Evolutionary conservation across 2,888 invertebrate genomes (phyloP), one percentile per base, ranked within the genome.

Genomic region (Parnassius mnemosyne): DNA sequence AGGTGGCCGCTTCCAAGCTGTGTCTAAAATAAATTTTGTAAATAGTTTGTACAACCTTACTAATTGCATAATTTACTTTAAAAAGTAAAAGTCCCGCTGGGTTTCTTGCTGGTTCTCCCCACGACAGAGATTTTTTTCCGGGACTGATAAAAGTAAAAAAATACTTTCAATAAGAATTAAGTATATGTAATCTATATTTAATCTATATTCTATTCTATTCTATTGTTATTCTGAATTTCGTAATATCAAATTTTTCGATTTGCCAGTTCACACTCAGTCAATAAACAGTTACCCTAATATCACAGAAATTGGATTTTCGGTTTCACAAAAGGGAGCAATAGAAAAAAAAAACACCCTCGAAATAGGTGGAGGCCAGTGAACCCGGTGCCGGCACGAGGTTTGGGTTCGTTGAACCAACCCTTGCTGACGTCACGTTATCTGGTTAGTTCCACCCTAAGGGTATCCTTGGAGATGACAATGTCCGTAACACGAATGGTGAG

Each of bases 331-430:
- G 55, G 54, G 60, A 54, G 51, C n/a, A 12, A 16, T 13, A 44
- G 25, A 51, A 50, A 61, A 60, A 60, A 60, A 54, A 55, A 60
- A 64, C 64, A 65, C 67, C 71, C 70, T 68, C 65, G 65, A 69
- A 68, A 63, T 64, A 50, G 63, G 5, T 42, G 10, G 20, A 66
- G 69, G 67, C 68, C 69, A 57, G 57, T 63, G 68, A 67, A 63
- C 67, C 62, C 65, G 46, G 57, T 63, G 66, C 61, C 65, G 49
- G 61, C 60, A 61, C 55, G 60, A 61, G 55, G 55, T 55, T 12
- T 12, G 71, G 63, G 56, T 56, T 67, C 66, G 63, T 13, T 67
- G 68, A 68, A 68, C 71, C 46, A n/a, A 44, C 43, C 50, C 41
- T 46, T 7, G 41, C 12, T 55, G 55, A 61, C 55, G 55, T 61